Evolutionary conservation across 2,888 invertebrate genomes (phyloP).

Genomic region (Drosophila lacicola): DNA sequence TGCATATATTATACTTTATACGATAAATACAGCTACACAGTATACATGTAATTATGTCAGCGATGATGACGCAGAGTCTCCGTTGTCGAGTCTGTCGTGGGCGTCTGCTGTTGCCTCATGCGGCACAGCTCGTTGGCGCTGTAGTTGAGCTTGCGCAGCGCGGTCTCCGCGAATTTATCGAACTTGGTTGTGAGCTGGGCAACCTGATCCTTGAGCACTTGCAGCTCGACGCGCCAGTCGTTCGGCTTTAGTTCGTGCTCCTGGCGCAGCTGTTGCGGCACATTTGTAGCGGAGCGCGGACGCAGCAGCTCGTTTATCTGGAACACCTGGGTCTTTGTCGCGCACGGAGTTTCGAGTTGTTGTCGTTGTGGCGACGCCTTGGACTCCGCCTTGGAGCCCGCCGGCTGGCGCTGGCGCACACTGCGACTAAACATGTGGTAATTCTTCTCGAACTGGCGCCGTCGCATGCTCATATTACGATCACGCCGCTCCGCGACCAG

Average conservation of each 20-base stretch:
- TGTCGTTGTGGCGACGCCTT: constrained; percentile 19
- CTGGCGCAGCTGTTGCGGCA: constrained; percentile 72
- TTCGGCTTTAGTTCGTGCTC: constrained; percentile 74
- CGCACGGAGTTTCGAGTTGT: constrained; percentile 5
- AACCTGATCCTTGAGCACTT: constrained; percentile 73
- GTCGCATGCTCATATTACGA: constrained; percentile 86
- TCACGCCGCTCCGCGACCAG: constrained; percentile 90
- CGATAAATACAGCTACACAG: neutral
- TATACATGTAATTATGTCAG: constrained; percentile 11
- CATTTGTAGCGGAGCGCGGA: constrained; percentile 83
- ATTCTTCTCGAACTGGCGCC: constrained; percentile 85
- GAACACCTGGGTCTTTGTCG: constrained; percentile 34
- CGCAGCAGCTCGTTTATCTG: constrained; percentile 76
- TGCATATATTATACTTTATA: no score
- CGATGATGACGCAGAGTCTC: constrained; percentile 61
- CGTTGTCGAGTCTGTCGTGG: constrained; percentile 25
- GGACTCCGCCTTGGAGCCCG: constrained; percentile 19
- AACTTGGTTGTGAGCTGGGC: constrained; percentile 75
- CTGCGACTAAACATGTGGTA: constrained; percentile 83
- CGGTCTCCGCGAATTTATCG: constrained; percentile 77
- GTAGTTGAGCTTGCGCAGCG: constrained; percentile 78
- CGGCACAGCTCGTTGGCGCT: constrained; percentile 81
- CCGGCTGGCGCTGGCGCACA: constrained; percentile 66
- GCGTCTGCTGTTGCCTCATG: constrained; percentile 67
- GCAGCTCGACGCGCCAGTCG: constrained; percentile 77